Evolutionary conservation across 2,888 invertebrate species (phyloP), one percentile per base, ranked within the genome.

Genomic region (Rapana venosa): DNA sequence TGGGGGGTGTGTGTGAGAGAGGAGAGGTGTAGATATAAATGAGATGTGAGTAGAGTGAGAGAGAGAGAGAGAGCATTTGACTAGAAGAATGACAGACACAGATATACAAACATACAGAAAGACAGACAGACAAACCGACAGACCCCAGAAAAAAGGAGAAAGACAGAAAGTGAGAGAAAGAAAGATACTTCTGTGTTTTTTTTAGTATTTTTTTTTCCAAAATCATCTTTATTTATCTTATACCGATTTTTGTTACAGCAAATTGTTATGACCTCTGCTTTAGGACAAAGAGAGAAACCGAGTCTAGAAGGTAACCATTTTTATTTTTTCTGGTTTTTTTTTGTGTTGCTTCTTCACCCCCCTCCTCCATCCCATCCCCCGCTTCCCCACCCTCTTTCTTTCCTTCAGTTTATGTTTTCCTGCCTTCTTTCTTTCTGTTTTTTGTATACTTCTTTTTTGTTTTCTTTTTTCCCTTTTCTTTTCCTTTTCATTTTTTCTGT

Each of bases 281-380:
- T 77, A 20, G 90, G 92, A 81, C 92, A 93, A 90, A 89, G 91
- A 30, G 81, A 83, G 26, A 47, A 22, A 47, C 90, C 91, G 47
- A 93, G 91, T 58, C 88, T 93, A 0, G 93, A 93, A 91, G 93
- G 93, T 93, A 90, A 86, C 87, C n/a, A n/a, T 87, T 22, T 26
- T n/a, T 30, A 20, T 83, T 35, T 26, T n/a, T 0, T 22, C 0
- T 87, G 35, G 58, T 47, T 74, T 87, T 66, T 74, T 35, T 74
- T 35, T 32, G 4, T 35, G 20, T 36, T 70, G 8, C 35, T 47
- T 47, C 56, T 81, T 79, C 56, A 47, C 8, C 58, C 47, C 81
- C 13, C 70, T 22, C 26, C 20, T 26, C 70, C 26, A 22, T 70
- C 70, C n/a, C 22, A 4, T 85, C 15, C 36, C 47, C 36, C 47